These are phyloP conservation scores for Eulemur rubriventer DNA, from an alignment of 2,797 vertebrate species.

Conservation along the genomic window DNA sequence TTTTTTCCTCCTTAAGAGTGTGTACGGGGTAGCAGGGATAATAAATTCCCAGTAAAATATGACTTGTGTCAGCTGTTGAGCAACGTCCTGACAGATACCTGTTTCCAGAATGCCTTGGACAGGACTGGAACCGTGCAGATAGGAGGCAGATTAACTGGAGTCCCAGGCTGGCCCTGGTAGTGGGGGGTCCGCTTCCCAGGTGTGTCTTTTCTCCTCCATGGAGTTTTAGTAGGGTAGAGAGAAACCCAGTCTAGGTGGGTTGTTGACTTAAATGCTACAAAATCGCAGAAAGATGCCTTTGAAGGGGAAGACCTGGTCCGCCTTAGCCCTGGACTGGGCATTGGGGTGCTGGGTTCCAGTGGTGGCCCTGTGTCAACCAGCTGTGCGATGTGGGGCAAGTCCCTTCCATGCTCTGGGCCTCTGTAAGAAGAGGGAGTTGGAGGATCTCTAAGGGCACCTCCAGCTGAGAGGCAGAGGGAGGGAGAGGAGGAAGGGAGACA, in stretches of 20 bases:
- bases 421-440: background rate
- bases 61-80: conserved; percentile 1
- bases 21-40: background rate
- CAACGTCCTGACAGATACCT: background rate
- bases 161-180: background rate
- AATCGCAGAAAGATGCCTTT: background rate
- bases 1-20: background rate
- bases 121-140: background rate
- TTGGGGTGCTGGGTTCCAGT: background rate
- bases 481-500: background rate
- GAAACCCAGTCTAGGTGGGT: background rate
- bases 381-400: background rate
- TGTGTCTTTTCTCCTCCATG: background rate
- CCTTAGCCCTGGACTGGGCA: background rate
- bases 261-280: background rate
- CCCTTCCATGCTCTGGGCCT: background rate
- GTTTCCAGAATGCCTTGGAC: background rate
- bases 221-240: background rate
- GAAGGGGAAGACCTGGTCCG: background rate
- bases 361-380: background rate
- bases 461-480: background rate
- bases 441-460: background rate
- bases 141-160: background rate
- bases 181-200: fast-evolving
- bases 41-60: background rate